These are phyloP conservation scores for Cepphus grylle DNA, from an alignment of 2,113 vertebrate genomes.

Conservation along the genomic window DNA sequence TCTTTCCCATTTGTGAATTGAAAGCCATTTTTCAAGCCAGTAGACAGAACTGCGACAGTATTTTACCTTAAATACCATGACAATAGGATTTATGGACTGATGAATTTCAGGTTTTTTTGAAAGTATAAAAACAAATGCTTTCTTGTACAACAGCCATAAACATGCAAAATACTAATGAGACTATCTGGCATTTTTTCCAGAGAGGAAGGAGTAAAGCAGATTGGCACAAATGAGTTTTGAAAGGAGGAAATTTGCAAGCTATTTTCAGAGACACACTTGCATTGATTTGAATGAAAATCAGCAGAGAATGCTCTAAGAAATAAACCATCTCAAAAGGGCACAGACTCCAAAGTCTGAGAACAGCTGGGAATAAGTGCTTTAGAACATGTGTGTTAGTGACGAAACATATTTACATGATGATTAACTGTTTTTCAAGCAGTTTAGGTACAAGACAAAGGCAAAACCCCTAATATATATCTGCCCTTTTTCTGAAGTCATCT, in stretches of 20 bases:
- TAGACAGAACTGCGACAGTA: not conserved
- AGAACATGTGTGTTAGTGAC: not conserved
- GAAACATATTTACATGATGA: not conserved
- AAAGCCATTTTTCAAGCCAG: not conserved
- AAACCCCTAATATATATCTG: not conserved
- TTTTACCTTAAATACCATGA: not conserved
- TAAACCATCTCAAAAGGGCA: not conserved
- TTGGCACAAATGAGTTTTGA: conserved; percentile 41
- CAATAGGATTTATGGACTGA: not conserved
- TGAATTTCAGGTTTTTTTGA: not conserved
- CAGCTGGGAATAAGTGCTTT: conserved; percentile 6
- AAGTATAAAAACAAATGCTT: not conserved
- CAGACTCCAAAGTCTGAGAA: not conserved
- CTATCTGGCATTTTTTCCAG: conserved; percentile 1
- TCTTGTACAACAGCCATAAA: not conserved
- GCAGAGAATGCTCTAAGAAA: conserved; percentile 34
- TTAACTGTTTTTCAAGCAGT: conserved; percentile 14
- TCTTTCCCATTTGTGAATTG: not conserved
- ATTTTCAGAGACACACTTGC: conserved; percentile 46
- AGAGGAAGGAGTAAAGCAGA: conserved; percentile 46
- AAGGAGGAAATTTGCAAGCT: conserved; percentile 49
- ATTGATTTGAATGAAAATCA: conserved; percentile 58
- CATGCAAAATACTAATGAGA: conserved; percentile 51
- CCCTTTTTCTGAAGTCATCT: not conserved
- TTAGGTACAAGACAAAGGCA: not conserved